Evolutionary conservation across 2,888 invertebrate genomes (phyloP).

Genomic region (Drosophila lacicola): DNA sequence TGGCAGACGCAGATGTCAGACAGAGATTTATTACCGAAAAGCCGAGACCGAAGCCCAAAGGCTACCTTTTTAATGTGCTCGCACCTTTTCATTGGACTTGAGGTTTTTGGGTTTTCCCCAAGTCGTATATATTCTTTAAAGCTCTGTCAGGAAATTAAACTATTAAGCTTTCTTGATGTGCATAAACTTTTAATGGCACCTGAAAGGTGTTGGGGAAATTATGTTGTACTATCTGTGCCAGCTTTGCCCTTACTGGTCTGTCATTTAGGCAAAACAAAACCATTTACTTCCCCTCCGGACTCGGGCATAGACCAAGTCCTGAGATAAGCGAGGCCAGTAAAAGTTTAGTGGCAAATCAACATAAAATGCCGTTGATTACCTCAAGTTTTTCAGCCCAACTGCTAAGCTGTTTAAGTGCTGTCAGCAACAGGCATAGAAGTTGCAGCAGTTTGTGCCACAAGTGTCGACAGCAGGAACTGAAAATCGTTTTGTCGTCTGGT

Average conservation of each 20-base stretch:
- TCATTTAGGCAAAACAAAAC: constrained; percentile 52
- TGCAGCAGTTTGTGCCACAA: constrained; percentile 26
- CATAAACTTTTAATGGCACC: constrained; percentile 72
- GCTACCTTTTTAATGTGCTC: constrained; percentile 44
- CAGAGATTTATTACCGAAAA: constrained; percentile 66
- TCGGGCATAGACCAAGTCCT: constrained; percentile 43
- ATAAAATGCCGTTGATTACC: constrained; percentile 72
- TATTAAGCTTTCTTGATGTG: constrained; percentile 59
- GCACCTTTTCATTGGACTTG: constrained; percentile 41
- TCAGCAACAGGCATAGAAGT: constrained; percentile 54
- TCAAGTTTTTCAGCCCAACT: constrained; percentile 43
- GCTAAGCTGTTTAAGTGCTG: constrained; percentile 36
- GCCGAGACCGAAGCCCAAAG: constrained; percentile 39
- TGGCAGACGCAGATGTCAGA: constrained; percentile 47
- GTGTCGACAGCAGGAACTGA: constrained; percentile 23
- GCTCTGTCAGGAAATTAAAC: constrained; percentile 70
- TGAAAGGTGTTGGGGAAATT: constrained; percentile 55
- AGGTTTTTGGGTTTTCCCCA: constrained; percentile 23
- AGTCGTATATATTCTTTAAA: constrained; percentile 32
- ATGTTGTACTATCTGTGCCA: constrained; percentile 24
- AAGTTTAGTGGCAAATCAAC: constrained; percentile 73
- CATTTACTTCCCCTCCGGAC: constrained; percentile 34
- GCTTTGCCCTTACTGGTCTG: constrained; percentile 16
- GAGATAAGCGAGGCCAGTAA: constrained; percentile 68
- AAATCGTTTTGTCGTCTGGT: constrained; percentile 12